These are phyloP conservation scores for Plecturocebus donacophilus DNA, from an alignment of 2,113 vertebrate species.

Conservation along the genomic window DNA sequence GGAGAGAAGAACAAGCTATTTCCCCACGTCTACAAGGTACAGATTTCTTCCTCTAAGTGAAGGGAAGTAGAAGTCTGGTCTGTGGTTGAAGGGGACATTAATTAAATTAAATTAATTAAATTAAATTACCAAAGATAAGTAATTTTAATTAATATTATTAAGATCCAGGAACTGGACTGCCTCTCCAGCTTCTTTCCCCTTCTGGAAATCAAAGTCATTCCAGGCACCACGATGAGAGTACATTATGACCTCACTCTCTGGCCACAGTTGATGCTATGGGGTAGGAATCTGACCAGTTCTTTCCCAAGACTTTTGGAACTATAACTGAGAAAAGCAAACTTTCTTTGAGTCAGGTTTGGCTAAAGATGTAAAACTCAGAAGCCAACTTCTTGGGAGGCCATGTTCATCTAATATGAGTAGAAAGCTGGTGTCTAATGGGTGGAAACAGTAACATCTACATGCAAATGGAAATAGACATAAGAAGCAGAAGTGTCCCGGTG, in stretches of 20 bases:
- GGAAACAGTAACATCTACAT: background rate
- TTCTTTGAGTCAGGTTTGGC: background rate
- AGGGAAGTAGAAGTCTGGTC: background rate
- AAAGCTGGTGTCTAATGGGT: background rate
- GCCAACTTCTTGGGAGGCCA: background rate
- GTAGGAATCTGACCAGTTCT: background rate
- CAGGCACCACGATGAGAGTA: too few species aligned
- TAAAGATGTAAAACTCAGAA: background rate
- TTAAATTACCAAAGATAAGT: background rate
- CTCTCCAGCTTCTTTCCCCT: background rate
- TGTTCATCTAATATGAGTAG: background rate
- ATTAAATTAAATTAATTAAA: conserved; percentile 29
- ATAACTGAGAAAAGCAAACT: background rate
- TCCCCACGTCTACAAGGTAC: background rate
- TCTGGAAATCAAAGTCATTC: background rate
- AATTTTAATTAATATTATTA: background rate
- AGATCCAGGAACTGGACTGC: background rate
- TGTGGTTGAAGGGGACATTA: background rate
- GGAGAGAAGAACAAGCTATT: background rate
- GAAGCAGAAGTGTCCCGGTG: background rate
- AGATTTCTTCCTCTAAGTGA: background rate
- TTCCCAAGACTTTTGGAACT: background rate
- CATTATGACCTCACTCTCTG: background rate
- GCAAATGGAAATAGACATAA: background rate
- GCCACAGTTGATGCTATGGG: background rate